A percentile compares a stretch with the other conserved stretches of the same genome.
phyloP scores from a whole-genome alignment of 2,113 vertebrate genomes.

The Boulengeromyrus knoepffleri region DNA sequence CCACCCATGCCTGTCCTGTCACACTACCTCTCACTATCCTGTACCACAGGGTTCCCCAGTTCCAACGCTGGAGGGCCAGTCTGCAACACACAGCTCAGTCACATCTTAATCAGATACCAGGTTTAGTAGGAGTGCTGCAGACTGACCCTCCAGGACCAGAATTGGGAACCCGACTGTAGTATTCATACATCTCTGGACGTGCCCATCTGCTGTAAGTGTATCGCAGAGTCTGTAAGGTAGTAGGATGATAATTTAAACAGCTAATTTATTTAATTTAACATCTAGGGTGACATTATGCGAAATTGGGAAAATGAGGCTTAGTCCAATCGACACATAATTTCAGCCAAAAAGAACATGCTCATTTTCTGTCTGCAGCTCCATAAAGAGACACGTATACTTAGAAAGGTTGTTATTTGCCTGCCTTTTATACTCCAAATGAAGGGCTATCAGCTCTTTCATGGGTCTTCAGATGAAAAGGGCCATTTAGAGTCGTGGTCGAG shows the following conservation, averaged over 20 bases:
- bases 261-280: not conserved
- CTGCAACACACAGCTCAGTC: not conserved
- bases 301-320: not conserved
- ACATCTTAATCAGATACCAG: not conserved
- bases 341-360: not conserved
- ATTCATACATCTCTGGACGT: not conserved
- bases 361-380: not conserved
- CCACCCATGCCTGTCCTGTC: not conserved
- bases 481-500: constrained; percentile 21
- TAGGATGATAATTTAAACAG: not conserved
- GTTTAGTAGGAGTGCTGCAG: not conserved
- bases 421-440: constrained; percentile 35
- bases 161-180: not conserved
- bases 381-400: constrained; percentile 30
- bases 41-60: not conserved
- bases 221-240: not conserved
- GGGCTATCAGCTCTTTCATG: constrained; percentile 21
- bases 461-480: constrained; percentile 36
- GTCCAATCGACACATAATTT: not conserved
- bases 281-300: not conserved
- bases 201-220: not conserved
- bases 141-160: not conserved
- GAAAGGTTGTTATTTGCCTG: constrained; percentile 35
- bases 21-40: not conserved
- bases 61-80: not conserved